Evolutionary conservation across 2,797 vertebrate genomes (phyloP).

Genomic region (Holocentrus rufus): DNA sequence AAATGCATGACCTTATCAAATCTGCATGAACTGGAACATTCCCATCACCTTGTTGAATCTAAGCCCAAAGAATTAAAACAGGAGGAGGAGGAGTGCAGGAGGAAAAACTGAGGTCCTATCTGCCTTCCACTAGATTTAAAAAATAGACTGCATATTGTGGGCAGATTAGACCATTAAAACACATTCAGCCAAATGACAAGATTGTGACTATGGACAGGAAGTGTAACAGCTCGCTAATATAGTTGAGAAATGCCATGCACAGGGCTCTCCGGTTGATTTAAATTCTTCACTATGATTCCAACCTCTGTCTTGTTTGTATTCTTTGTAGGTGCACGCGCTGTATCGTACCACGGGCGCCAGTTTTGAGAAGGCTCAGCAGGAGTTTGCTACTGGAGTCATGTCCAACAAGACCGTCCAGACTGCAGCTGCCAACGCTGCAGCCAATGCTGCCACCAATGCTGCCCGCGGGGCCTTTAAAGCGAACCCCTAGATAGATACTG

Average conservation of each 20-base stretch:
- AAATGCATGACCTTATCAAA: not conserved
- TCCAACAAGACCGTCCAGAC: conserved; percentile 97
- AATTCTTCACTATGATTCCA: not conserved
- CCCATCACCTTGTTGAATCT: too few species aligned
- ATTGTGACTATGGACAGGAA: not conserved
- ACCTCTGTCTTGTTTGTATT: not conserved
- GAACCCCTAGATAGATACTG: conserved; percentile 57
- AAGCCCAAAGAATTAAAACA: not conserved
- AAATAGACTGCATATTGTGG: not conserved
- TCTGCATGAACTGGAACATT: not conserved
- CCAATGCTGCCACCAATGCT: conserved; percentile 85
- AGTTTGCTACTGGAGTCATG: conserved; percentile 97
- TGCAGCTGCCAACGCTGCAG: conserved; percentile 90
- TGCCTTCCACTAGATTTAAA: not conserved
- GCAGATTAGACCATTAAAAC: too few species aligned
- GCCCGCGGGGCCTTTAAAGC: conserved; percentile 89
- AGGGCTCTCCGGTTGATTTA: too few species aligned
- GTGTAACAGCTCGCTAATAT: not conserved
- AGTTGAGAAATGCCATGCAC: too few species aligned
- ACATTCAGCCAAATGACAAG: not conserved
- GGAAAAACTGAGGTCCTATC: not conserved
- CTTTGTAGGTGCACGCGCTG: conserved; percentile 88
- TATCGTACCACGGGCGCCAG: conserved; percentile 97
- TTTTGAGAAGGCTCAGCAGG: conserved; percentile 97
- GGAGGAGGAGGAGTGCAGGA: too few species aligned